Evolutionary conservation across 2,888 invertebrate genomes (phyloP).

Genomic region (Hypolimnas misippus): DNA sequence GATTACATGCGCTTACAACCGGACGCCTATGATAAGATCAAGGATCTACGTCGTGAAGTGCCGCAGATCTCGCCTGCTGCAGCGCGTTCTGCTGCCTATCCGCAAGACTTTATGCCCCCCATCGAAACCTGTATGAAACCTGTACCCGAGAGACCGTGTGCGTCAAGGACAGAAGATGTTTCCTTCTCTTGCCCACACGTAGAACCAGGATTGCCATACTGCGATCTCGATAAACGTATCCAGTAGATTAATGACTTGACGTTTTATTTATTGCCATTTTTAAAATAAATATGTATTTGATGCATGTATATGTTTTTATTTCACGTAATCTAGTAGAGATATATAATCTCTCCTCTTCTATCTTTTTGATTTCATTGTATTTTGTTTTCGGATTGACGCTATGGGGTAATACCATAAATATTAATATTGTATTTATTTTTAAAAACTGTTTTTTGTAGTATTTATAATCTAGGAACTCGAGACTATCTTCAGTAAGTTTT

Average conservation of each 20-base stretch:
- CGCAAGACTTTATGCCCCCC: constrained; percentile 50
- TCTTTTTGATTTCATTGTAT: no score
- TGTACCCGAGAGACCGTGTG: constrained; percentile 56
- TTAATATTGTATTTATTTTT: no score
- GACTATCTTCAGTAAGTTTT: no score
- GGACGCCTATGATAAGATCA: constrained; percentile 68
- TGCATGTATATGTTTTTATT: neutral
- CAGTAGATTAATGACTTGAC: neutral
- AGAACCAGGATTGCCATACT: constrained; percentile 62
- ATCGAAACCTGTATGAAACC: constrained; percentile 57
- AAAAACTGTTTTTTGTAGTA: no score
- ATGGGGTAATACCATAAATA: no score
- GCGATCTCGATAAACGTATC: constrained; percentile 55
- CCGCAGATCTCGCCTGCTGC: constrained; percentile 73
- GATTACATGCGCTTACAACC: constrained; percentile 69
- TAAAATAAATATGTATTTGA: neutral
- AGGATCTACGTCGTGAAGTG: constrained; percentile 63
- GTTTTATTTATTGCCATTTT: neutral
- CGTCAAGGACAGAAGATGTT: constrained; percentile 65
- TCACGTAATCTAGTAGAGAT: no score
- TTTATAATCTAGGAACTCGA: no score
- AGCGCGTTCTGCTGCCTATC: constrained; percentile 55
- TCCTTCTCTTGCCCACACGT: constrained; percentile 69
- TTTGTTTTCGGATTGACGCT: no score
- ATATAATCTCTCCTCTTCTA: neutral